Conservation (phyloP, 2,113 vertebrate genomes). For the Pagrus major region DNA sequence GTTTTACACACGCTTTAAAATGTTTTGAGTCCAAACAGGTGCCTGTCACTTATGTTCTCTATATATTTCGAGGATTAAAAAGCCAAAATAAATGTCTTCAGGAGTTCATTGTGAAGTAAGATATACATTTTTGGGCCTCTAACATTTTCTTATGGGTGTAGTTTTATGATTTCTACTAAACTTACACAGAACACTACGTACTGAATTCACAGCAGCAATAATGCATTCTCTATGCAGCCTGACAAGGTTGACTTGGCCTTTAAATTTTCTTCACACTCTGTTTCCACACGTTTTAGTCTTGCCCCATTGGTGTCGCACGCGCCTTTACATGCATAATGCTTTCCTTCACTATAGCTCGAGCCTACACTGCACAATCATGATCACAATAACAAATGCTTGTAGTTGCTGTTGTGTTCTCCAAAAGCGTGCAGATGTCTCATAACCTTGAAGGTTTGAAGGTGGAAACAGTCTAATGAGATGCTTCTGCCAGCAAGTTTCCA, state of each 20-base stretch:
- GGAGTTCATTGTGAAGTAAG: neutral
- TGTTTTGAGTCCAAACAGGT: neutral
- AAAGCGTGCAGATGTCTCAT: constrained; percentile 18
- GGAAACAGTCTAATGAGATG: constrained; percentile 56
- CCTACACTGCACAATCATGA: neutral
- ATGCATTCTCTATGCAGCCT: neutral
- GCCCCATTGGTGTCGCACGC: neutral
- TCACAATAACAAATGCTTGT: constrained; percentile 27
- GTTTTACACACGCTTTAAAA: too few species aligned
- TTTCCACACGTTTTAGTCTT: constrained; percentile 9
- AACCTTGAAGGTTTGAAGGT: constrained; percentile 23
- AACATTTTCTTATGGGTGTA: neutral
- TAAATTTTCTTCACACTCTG: neutral
- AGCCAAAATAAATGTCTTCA: neutral
- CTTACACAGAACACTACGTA: neutral
- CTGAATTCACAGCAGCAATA: neutral
- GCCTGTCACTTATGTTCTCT: neutral
- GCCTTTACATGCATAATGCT: constrained; percentile 23
- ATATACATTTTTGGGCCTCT: neutral
- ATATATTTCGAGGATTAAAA: neutral
- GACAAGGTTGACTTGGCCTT: constrained; percentile 4
- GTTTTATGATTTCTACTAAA: constrained; percentile 15
- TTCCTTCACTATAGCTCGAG: neutral
- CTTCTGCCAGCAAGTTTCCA: constrained; percentile 67
- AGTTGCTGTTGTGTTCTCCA: constrained; percentile 6